Base-by-base conservation (phyloP, 1,140 invertebrate genomes). In the Pinna nobilis region DNA sequence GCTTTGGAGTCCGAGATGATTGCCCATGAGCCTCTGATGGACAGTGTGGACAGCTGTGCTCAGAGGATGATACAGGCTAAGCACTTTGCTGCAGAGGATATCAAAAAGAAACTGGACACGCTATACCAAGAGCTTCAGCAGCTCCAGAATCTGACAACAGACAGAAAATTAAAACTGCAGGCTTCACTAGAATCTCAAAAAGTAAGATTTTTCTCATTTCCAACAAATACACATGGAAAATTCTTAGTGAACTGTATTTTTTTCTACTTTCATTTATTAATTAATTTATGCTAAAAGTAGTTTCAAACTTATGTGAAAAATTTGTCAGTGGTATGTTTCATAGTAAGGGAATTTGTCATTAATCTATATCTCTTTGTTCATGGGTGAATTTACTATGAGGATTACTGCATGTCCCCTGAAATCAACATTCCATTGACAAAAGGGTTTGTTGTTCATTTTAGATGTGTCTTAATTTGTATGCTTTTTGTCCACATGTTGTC, bases 131-230 rank as follows among this genome's bases (percentile, higher is more conserved):
- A 97, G 82, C 98, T 97, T 95, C 93, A 93, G 64, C 92, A 93
- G 35, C 89, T 99, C 2, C 87, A 91, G 80, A 88, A 90, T 64
- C 89, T 89, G 71, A 90, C 91, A 37, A 88, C 91, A 59, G 92
- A 97, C 90, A 92, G 98, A 20, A 98, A 97, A 86, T 94, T 95
- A 90, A 97, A 99, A 86, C 89, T 99, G 47, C 96, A 99, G 83
- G 98, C 99, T 90, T 98, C 98, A 0, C 90, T 99, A 0, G 97
- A 99, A 91, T 97, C 92, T 50, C 98, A 99, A 71, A 88, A 82
- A 82, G 87, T 88, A 76, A 53, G 57, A 30, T n/a, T 28, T 60
- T 30, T 11, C 51, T 1, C 1, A 50, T 57, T 33, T 50, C 11
- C 32, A 68, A 25, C 3, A 41, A 6, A 20, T 28, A 15, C 15